phyloP scores from a whole-genome alignment of 2,113 vertebrate species.

The Clarias macrocephalus region DNA sequence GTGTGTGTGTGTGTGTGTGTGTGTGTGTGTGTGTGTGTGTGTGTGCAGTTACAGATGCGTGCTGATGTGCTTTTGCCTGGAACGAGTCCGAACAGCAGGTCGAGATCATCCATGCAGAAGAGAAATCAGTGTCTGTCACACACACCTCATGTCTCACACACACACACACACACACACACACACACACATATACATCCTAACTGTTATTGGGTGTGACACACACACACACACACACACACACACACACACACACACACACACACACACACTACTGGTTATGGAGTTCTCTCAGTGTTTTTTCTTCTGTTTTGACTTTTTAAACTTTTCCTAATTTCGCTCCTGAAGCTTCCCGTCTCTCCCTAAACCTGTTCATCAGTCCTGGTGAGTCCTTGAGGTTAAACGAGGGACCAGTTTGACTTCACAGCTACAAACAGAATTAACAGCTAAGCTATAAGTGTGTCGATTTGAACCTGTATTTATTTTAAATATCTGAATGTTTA shows the following conservation, averaged over 20 bases:
- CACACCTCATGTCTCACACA: neutral
- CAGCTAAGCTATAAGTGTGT: too few relatives aligned
- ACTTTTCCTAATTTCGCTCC: neutral
- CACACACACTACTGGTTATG: neutral
- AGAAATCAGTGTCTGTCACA: constrained; percentile 73
- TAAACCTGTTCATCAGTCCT: neutral
- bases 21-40: constrained; percentile 70
- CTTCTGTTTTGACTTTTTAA: neutral
- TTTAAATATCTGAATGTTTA: too few relatives aligned
- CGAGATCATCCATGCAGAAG: constrained; percentile 79
- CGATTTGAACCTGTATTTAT: too few relatives aligned
- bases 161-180: neutral
- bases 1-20: constrained; percentile 2
- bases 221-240: neutral
- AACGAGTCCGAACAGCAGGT: constrained; percentile 68
- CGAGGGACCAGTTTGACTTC: too few relatives aligned
- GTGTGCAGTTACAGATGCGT: constrained; percentile 77
- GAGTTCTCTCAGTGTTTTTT: neutral
- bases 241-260: neutral
- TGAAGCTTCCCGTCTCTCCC: neutral
- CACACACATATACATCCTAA: neutral
- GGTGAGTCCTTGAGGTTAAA: too few relatives aligned
- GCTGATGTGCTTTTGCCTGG: constrained; percentile 75
- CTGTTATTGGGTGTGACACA: neutral
- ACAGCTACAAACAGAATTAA: too few relatives aligned